phyloP scores from a whole-genome alignment of 2,888 invertebrate genomes.

The Shargacucullia verbasci region DNA sequence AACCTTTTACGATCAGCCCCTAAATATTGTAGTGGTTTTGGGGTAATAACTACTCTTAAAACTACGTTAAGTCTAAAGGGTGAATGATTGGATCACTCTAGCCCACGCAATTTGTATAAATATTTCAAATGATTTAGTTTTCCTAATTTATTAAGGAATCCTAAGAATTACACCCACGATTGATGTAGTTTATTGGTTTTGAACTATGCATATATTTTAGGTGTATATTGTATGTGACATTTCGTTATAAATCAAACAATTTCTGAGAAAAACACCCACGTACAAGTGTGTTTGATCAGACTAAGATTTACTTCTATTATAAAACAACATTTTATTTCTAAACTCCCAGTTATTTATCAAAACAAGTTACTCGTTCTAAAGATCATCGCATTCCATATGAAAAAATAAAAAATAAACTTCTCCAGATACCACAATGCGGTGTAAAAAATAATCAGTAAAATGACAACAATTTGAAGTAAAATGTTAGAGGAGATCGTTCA shows the following conservation, averaged over 20 bases:
- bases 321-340: neutral
- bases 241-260: constrained; percentile 3
- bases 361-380: constrained; percentile 31
- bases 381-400: constrained; percentile 57
- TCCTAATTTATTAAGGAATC: too few relatives aligned
- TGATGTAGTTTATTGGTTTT: constrained; percentile 1
- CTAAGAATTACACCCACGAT: too few relatives aligned
- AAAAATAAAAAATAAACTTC: constrained; percentile 23
- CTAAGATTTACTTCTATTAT: neutral
- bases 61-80: too few relatives aligned
- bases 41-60: too few relatives aligned
- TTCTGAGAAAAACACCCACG: constrained; percentile 7
- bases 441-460: constrained; percentile 70
- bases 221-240: neutral
- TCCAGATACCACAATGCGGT: constrained; percentile 57
- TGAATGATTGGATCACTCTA: too few relatives aligned
- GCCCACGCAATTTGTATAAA: too few relatives aligned
- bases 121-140: too few relatives aligned
- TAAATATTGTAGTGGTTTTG: too few relatives aligned
- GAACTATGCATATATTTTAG: constrained; percentile 11
- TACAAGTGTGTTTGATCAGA: neutral
- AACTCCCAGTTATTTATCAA: neutral
- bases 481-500: constrained; percentile 85
- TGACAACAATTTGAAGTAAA: constrained; percentile 78
- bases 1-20: too few relatives aligned